A percentile compares a stretch with the other conserved stretches of the same genome.
Evolutionary conservation across 2,888 invertebrate genomes (phyloP).

Genomic region (Drosophila parthenogenetica): DNA sequence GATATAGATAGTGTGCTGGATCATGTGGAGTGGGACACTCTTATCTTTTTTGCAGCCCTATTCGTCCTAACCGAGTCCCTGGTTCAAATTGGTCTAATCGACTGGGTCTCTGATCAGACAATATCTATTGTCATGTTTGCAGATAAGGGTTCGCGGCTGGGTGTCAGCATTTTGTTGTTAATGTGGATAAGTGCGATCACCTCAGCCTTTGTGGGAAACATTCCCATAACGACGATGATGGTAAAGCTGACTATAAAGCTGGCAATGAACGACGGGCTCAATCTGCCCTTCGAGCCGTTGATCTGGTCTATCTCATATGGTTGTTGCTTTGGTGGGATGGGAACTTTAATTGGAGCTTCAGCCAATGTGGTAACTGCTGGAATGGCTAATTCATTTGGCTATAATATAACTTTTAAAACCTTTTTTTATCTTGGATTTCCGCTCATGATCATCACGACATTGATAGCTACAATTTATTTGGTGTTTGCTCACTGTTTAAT

Average conservation of each 20-base stretch:
- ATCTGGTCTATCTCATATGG: constrained; percentile 95
- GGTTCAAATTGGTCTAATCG: constrained; percentile 91
- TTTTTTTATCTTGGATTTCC: constrained; percentile 94
- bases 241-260: constrained; percentile 90
- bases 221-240: constrained; percentile 96
- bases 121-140: constrained; percentile 88
- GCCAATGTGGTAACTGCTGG: constrained; percentile 96
- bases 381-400: constrained; percentile 95
- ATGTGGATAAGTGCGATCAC: constrained; percentile 92
- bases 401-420: constrained; percentile 91
- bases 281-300: constrained; percentile 91
- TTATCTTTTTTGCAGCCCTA: constrained; percentile 94
- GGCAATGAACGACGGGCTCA: constrained; percentile 88
- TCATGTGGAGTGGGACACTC: constrained; percentile 95
- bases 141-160: constrained; percentile 87
- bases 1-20: constrained; percentile 92
- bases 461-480: constrained; percentile 89
- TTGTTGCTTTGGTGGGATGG: constrained; percentile 96
- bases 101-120: constrained; percentile 90
- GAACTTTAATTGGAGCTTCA: constrained; percentile 94
- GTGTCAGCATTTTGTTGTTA: constrained; percentile 90
- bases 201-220: constrained; percentile 95
- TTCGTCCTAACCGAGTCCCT: constrained; percentile 96
- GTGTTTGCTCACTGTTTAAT: constrained; percentile 89
- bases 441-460: constrained; percentile 89